Percentiles rank a stretch among this genome's conserved stretches.
These are phyloP conservation scores for Xanthostigma xanthostigma DNA, from an alignment of 2,888 invertebrate genomes.

Conservation along the genomic window DNA sequence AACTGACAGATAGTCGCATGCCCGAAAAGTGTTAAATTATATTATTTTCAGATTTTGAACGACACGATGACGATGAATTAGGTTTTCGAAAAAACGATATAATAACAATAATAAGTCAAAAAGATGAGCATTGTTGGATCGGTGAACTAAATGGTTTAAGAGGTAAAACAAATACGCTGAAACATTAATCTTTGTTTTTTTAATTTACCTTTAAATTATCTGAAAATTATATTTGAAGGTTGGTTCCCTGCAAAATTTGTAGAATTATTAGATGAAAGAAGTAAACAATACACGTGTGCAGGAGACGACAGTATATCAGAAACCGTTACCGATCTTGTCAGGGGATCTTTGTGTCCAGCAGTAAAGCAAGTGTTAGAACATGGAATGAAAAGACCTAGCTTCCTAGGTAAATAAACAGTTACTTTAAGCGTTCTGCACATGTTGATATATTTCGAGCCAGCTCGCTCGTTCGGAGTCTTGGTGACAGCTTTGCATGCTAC, in stretches of 20 bases:
- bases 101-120: constrained; percentile 91
- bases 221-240: constrained; percentile 26
- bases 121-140: constrained; percentile 98
- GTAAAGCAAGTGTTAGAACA: constrained; percentile 88
- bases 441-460: too few species aligned
- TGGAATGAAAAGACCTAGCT: constrained; percentile 83
- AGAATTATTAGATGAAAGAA: constrained; percentile 86
- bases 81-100: constrained; percentile 98
- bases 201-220: neutral
- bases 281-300: constrained; percentile 78
- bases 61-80: constrained; percentile 94
- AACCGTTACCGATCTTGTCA: constrained; percentile 88
- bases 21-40: neutral
- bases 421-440: neutral
- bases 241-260: constrained; percentile 98
- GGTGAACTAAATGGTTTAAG: constrained; percentile 90
- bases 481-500: too few species aligned
- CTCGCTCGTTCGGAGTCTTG: too few species aligned
- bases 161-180: constrained; percentile 28
- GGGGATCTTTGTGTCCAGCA: constrained; percentile 85
- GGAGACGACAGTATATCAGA: constrained; percentile 97
- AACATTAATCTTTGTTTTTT: neutral
- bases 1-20: neutral
- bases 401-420: constrained; percentile 37
- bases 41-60: constrained; percentile 66